Conservation (phyloP, 2,888 invertebrate species). For the Crocallis elinguaria region DNA sequence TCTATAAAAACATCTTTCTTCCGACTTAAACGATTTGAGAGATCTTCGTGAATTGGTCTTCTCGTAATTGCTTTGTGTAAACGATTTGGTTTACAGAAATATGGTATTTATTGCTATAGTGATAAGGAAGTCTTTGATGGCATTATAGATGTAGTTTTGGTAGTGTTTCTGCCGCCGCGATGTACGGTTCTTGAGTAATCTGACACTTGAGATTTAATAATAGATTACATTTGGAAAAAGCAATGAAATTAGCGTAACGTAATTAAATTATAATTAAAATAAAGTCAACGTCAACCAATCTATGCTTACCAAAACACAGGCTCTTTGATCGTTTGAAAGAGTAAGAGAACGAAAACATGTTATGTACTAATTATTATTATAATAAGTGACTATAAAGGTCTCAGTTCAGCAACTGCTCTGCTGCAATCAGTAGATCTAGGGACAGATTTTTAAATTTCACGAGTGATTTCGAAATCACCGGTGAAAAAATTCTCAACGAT, state of each 20-base stretch:
- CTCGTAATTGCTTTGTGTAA: slow-evolving; percentile 41
- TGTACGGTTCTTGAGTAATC: background rate
- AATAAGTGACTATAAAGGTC: too few relatives aligned
- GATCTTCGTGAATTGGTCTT: slow-evolving; percentile 28
- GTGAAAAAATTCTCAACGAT: too few relatives aligned
- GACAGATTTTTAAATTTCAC: too few relatives aligned
- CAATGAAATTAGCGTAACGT: background rate
- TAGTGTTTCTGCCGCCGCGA: background rate
- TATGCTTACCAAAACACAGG: too few relatives aligned
- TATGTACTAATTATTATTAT: too few relatives aligned
- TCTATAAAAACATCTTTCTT: slow-evolving; percentile 3
- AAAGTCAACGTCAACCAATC: too few relatives aligned
- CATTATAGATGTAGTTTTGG: slow-evolving; percentile 3
- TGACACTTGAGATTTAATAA: background rate
- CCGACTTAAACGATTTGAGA: slow-evolving; percentile 20
- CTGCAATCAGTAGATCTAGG: too few relatives aligned
- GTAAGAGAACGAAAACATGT: too few relatives aligned
- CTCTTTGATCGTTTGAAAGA: too few relatives aligned
- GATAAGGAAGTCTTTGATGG: slow-evolving; percentile 19
- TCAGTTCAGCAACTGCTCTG: too few relatives aligned
- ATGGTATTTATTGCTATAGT: slow-evolving; percentile 19
- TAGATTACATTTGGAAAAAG: slow-evolving; percentile 5
- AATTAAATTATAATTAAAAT: too few relatives aligned
- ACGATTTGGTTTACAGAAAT: slow-evolving; percentile 20
- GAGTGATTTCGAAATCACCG: too few relatives aligned